Conservation (phyloP, 2,113 vertebrate genomes). For the Neoarius graeffei region DNA sequence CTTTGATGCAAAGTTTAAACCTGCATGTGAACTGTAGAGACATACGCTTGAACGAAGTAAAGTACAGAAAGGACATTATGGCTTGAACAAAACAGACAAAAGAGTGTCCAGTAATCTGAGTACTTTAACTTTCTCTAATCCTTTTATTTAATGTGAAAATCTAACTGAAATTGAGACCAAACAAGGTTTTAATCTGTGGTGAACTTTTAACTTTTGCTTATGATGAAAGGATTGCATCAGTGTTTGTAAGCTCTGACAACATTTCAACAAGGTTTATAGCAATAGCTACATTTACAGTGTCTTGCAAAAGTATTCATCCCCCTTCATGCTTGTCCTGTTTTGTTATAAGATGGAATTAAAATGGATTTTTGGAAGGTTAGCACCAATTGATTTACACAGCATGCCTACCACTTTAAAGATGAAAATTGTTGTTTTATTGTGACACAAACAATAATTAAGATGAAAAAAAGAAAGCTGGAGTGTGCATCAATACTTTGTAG, state of each 20-base stretch:
- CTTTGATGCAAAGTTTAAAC: conserved; percentile 20
- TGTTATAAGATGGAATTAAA: too few relatives aligned
- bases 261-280: neutral
- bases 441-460: too few relatives aligned
- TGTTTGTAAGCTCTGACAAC: neutral
- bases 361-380: too few relatives aligned
- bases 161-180: neutral
- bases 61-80: neutral
- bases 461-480: too few relatives aligned
- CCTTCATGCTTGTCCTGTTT: too few relatives aligned
- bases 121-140: neutral
- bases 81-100: neutral
- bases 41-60: neutral
- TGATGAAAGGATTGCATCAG: neutral
- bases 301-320: too few relatives aligned
- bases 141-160: neutral
- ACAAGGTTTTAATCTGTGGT: neutral
- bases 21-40: neutral
- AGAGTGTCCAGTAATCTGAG: neutral
- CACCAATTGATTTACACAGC: too few relatives aligned
- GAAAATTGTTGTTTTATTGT: too few relatives aligned
- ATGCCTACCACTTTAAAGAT: too few relatives aligned
- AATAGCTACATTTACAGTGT: too few relatives aligned
- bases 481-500: too few relatives aligned
- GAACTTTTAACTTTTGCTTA: neutral